Conservation (phyloP, 2,113 vertebrate genomes). For the Chaetops frenatus region DNA sequence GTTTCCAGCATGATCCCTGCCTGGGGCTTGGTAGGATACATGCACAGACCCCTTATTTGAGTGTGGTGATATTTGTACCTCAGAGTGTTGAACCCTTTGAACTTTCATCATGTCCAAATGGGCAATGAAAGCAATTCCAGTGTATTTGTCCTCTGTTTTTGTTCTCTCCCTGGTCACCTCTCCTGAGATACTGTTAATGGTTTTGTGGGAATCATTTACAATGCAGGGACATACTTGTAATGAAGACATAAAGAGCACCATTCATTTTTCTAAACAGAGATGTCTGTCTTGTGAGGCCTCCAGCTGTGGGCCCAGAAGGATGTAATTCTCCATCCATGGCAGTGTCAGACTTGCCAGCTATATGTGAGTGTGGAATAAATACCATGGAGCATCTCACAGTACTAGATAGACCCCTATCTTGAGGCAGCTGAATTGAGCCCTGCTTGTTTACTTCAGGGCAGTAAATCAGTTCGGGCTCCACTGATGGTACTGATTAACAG, state of each 20-base stretch:
- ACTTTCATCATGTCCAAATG: fast-evolving
- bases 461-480: neutral
- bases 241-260: neutral
- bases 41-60: neutral
- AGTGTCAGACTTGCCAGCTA: neutral
- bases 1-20: neutral
- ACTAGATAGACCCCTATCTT: neutral
- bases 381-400: neutral
- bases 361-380: neutral
- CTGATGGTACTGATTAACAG: neutral
- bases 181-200: neutral
- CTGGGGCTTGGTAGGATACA: neutral
- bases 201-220: neutral
- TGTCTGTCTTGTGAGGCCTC: neutral
- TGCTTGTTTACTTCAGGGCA: neutral
- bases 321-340: neutral
- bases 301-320: slow-evolving; percentile 9
- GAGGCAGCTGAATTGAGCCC: neutral
- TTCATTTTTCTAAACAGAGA: neutral
- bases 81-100: neutral
- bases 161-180: neutral
- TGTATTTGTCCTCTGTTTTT: neutral
- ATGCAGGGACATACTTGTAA: neutral
- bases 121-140: neutral
- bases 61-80: neutral